Evolutionary conservation across 2,888 invertebrate genomes (phyloP).

Genomic region (Cryptus armator): DNA sequence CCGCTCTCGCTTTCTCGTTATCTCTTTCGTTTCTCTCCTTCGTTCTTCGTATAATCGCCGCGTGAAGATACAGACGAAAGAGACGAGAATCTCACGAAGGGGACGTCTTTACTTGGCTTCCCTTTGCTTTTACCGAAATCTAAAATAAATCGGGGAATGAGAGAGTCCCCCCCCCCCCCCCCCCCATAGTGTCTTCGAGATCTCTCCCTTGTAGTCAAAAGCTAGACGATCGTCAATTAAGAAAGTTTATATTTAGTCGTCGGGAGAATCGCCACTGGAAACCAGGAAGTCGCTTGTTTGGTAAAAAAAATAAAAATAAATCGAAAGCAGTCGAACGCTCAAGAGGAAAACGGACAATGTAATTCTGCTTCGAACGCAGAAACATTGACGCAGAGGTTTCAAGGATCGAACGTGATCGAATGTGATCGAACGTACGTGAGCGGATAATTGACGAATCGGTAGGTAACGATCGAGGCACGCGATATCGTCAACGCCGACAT

Average conservation of each 20-base stretch:
- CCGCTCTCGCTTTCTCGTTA: conserved; percentile 31
- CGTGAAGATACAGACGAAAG: conserved; percentile 12
- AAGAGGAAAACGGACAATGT: not conserved
- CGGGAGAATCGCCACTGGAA: conserved; percentile 51
- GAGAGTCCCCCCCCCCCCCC: not conserved
- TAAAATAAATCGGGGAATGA: conserved; percentile 43
- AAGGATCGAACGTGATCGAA: conserved; percentile 61
- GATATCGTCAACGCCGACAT: conserved; percentile 65
- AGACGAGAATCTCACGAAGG: not conserved
- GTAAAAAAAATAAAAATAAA: too few relatives aligned
- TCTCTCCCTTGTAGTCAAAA: too few relatives aligned
- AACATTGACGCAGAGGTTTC: conserved; percentile 49
- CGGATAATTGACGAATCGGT: conserved; percentile 76
- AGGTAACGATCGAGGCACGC: conserved; percentile 69
- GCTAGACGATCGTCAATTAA: not conserved
- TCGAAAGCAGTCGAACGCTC: too few relatives aligned
- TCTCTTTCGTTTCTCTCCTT: conserved; percentile 31
- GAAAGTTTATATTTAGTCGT: conserved; percentile 70
- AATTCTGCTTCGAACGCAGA: conserved; percentile 3
- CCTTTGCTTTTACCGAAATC: conserved; percentile 42
- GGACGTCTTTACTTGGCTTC: conserved; percentile 27
- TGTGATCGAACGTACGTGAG: conserved; percentile 44
- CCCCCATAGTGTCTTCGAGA: not conserved
- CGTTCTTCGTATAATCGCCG: not conserved
- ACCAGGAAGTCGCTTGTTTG: too few relatives aligned